Percentiles rank a stretch among this genome's conserved stretches.
These are phyloP conservation scores for Manis crassicaudata DNA, from an alignment of 2,797 vertebrate species.

Conservation along the genomic window DNA sequence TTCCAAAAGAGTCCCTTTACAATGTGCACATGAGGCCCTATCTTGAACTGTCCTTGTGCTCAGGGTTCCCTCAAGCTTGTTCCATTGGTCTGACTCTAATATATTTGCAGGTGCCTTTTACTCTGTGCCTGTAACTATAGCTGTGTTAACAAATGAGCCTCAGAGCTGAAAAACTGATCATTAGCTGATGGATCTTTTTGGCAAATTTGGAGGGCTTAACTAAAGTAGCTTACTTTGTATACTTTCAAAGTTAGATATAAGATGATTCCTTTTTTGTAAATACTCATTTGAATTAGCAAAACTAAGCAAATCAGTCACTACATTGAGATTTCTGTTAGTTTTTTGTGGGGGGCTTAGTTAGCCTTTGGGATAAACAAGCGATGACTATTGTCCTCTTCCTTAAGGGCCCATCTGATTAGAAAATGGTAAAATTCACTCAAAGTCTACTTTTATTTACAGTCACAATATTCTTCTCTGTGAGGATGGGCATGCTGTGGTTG, in stretches of 20 bases:
- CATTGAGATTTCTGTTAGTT: neutral
- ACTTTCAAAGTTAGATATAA: neutral
- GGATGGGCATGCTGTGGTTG: slow-evolving; percentile 96
- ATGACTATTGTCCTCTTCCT: neutral
- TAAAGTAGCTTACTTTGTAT: neutral
- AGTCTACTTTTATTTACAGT: slow-evolving; percentile 80
- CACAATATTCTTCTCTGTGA: slow-evolving; percentile 98
- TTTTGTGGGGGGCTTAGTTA: neutral
- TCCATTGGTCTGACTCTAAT: neutral
- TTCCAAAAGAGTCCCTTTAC: neutral
- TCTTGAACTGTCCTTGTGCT: neutral
- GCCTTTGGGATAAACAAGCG: neutral
- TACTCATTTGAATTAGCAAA: slow-evolving; percentile 32
- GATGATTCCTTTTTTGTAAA: neutral
- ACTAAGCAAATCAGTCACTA: neutral
- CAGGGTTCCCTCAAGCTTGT: neutral
- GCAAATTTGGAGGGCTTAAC: neutral
- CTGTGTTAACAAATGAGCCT: neutral
- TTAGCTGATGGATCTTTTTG: neutral
- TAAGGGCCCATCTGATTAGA: neutral
- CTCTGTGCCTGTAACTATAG: neutral
- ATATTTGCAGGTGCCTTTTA: neutral
- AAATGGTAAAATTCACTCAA: neutral
- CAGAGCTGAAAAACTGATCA: neutral
- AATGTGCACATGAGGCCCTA: neutral